Evolutionary conservation across 2,797 vertebrate species (phyloP), one percentile per base, ranked within the genome.

Genomic region (Gadopsis marmoratus): DNA sequence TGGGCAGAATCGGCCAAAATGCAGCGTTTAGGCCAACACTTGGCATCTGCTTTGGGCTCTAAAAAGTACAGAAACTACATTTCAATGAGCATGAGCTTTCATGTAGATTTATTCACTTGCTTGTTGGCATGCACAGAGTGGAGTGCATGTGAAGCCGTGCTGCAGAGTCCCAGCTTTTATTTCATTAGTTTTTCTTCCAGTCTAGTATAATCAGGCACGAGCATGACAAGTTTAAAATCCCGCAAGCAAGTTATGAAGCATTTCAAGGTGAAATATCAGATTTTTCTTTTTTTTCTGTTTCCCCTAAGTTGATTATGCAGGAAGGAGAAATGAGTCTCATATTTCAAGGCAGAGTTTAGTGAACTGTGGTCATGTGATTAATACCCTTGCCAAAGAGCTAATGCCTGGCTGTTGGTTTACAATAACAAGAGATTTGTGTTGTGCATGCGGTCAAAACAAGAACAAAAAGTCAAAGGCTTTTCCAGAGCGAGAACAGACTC

Each of bases 281-380:
- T 88, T 83, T 79, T 63, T 53, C 59, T 51, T 26, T 35, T 19
- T 31, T 33, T 33, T 33, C n/a, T n/a, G n/a, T n/a, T n/a, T n/a
- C n/a, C 14, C 50, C 16, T 65, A 86, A 84, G 81, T 93, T 91
- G 88, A 92, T 90, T 91, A 88, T 91, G 85, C 72, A 70, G 76
- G 89, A 84, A 86, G 82, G 79, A 91, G 85, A 88, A 88, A 93
- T 84, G 84, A 89, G 87, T 79, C 90, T 89, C 90, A 86, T 89
- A 89, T 87, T 92, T 89, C 89, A 88, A 88, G 70, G 81, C 78
- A 78, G 87, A 89, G 89, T 88, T 93, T 90, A 86, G 84, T 85
- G 83, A 92, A 90, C 91, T 90, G 90, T 84, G 80, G 88, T 92
- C 89, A 87, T 86, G 89, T 92, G 92, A 92, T 92, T 91, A 91